These are phyloP conservation scores for Graphium colonna DNA, from an alignment of 2,888 invertebrate genomes.

Conservation along the genomic window DNA sequence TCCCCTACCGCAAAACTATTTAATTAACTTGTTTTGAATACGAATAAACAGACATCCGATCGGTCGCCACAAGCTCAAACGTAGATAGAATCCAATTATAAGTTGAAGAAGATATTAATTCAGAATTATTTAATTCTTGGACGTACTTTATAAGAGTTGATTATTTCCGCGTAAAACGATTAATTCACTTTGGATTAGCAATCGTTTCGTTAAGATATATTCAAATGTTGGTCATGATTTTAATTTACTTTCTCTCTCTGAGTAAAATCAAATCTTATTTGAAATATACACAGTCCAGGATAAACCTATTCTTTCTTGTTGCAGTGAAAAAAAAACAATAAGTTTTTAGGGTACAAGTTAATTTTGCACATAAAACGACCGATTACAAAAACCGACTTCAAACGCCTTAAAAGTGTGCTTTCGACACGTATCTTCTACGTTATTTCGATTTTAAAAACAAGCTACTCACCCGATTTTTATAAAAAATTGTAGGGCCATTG, in stretches of 20 bases:
- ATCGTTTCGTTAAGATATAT: not conserved
- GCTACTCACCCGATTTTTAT: no score
- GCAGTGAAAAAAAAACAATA: no score
- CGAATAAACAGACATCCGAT: not conserved
- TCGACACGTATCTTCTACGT: no score
- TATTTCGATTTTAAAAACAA: no score
- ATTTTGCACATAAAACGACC: no score
- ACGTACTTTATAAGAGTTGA: not conserved
- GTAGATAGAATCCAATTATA: not conserved
- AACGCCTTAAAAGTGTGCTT: no score
- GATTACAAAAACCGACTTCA: no score
- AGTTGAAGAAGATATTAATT: constrained; percentile 2
- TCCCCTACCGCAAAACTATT: not conserved
- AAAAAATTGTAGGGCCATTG: no score
- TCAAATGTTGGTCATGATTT: not conserved
- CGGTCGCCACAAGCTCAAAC: not conserved
- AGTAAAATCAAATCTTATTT: no score
- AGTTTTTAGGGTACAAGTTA: no score
- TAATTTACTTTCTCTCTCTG: not conserved
- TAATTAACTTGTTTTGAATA: not conserved
- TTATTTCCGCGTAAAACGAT: not conserved
- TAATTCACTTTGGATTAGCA: not conserved
- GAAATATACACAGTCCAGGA: no score
- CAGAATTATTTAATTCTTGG: not conserved
- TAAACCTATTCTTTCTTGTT: not conserved